Evolutionary conservation across 2,888 invertebrate genomes (phyloP).

Genomic region (Incurvaria masculella): DNA sequence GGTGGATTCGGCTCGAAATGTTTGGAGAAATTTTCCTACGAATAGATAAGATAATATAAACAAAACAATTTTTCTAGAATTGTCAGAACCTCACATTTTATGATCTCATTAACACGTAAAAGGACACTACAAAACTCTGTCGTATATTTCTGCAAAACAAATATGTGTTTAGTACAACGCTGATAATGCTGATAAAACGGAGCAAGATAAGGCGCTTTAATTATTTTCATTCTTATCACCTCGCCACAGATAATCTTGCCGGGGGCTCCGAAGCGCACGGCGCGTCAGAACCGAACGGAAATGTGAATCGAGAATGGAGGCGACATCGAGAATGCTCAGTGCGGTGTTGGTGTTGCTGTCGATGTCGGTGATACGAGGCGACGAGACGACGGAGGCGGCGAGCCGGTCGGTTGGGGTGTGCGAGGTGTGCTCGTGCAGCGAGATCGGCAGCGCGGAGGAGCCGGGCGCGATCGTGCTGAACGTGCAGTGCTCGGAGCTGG

Average conservation of each 20-base stretch:
- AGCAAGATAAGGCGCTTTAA: too few species aligned
- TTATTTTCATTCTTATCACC: not conserved
- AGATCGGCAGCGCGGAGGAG: conserved; percentile 36
- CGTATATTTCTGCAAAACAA: not conserved
- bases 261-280: not conserved
- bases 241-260: not conserved
- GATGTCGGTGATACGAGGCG: not conserved
- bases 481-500: conserved; percentile 42
- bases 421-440: conserved; percentile 47
- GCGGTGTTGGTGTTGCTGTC: not conserved
- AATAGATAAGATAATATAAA: too few species aligned
- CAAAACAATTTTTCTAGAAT: too few species aligned
- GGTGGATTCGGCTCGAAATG: too few species aligned
- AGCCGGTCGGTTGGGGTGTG: conserved; percentile 32
- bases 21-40: too few species aligned
- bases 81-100: too few species aligned
- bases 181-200: not conserved
- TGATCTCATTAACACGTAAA: too few species aligned
- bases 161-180: not conserved
- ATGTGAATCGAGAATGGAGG: not conserved
- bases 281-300: not conserved
- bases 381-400: conserved; percentile 21
- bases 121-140: too few species aligned
- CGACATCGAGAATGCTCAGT: not conserved
- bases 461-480: conserved; percentile 32